phyloP scores from a whole-genome alignment of 2,113 vertebrate species.

The Thamnophis sirtalis region DNA sequence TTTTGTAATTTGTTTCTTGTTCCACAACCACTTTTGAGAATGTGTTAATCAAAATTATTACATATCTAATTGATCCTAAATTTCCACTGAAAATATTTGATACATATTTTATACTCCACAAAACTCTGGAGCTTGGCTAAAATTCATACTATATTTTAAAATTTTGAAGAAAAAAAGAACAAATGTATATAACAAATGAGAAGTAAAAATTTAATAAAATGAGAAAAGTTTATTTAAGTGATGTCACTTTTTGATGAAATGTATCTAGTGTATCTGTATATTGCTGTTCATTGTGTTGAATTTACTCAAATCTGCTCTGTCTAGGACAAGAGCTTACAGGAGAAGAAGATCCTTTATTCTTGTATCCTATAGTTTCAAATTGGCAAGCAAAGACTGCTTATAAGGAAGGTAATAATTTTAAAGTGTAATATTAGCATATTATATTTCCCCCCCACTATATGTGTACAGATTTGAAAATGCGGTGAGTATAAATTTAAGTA shows the following conservation, averaged over 20 bases:
- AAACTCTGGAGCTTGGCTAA: neutral
- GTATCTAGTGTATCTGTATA: neutral
- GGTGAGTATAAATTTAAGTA: neutral
- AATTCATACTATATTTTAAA: neutral
- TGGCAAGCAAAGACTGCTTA: constrained; percentile 70
- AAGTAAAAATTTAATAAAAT: neutral
- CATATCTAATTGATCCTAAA: neutral
- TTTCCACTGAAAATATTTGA: neutral
- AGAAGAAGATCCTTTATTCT: constrained; percentile 70
- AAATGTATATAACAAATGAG: neutral
- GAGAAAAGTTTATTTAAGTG: neutral
- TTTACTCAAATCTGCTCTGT: constrained; percentile 35
- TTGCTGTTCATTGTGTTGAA: constrained; percentile 22
- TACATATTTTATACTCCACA: neutral
- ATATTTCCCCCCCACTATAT: neutral
- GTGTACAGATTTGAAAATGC: neutral
- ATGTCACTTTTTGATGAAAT: neutral
- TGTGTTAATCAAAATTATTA: neutral
- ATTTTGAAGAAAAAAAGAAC: neutral
- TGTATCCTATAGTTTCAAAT: constrained; percentile 77
- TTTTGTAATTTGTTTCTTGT: neutral
- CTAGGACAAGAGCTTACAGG: constrained; percentile 66
- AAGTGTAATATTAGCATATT: neutral
- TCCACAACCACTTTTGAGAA: neutral
- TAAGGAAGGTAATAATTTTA: constrained; percentile 69